A percentile compares a stretch with the other conserved stretches of the same genome.
Conservation (phyloP, 2,797 vertebrate genomes). For the Anisognathus igniventris region DNA sequence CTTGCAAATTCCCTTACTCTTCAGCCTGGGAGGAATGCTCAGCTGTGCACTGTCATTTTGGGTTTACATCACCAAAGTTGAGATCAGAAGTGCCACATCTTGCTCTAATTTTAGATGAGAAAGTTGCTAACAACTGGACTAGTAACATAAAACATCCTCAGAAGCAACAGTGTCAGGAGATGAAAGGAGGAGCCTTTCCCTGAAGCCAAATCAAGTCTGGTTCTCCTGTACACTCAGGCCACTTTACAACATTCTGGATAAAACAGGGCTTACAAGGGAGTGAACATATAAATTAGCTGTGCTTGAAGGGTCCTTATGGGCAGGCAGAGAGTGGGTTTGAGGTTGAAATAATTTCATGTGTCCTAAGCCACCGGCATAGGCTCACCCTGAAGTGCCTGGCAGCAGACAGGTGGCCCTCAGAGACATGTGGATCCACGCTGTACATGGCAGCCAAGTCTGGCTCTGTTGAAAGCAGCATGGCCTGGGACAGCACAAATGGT, state of each 20-base stretch:
- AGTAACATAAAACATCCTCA: not conserved
- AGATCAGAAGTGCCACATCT: not conserved
- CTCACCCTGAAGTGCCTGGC: not conserved
- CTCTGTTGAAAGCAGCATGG: not conserved
- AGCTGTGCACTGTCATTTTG: not conserved
- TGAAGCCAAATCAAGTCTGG: not conserved
- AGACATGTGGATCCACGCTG: not conserved
- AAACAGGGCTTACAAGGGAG: not conserved
- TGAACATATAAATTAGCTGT: fast-evolving
- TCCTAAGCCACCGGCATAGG: not conserved
- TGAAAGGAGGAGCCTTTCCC: not conserved
- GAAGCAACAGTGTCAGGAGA: not conserved
- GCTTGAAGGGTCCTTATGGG: not conserved
- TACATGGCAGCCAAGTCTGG: not conserved
- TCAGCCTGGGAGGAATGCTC: not conserved
- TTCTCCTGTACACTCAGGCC: not conserved
- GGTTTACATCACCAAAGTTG: not conserved
- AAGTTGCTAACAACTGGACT: not conserved
- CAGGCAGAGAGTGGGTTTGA: not conserved
- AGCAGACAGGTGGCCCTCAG: not conserved
- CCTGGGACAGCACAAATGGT: not conserved
- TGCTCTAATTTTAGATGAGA: not conserved
- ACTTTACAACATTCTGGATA: not conserved
- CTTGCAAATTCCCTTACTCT: not conserved
- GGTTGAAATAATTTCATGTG: not conserved